Conservation (phyloP, 2,113 vertebrate genomes). For the Hystrix cristata region DNA sequence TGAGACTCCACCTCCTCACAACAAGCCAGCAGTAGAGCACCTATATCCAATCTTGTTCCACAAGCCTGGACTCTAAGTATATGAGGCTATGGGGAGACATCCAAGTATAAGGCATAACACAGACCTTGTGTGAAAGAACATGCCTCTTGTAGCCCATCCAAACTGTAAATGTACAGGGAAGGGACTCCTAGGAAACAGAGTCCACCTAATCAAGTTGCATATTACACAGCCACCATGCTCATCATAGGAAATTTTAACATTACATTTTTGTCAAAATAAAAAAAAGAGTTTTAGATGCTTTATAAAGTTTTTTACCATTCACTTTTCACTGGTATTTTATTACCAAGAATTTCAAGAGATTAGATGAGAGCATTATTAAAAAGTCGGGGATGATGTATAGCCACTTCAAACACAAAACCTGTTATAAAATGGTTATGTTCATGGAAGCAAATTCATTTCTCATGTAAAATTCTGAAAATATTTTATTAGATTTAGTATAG, state of each 20-base stretch:
- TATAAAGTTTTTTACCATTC: slow-evolving; percentile 7
- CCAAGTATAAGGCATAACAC: neutral
- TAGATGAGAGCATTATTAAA: neutral
- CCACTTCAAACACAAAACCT: slow-evolving; percentile 10
- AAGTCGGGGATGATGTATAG: neutral
- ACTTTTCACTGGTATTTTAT: neutral
- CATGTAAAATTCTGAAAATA: neutral
- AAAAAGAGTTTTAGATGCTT: neutral
- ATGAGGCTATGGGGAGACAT: neutral
- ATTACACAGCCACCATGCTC: neutral
- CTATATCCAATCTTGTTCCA: neutral
- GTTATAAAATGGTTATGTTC: neutral
- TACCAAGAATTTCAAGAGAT: slow-evolving; percentile 18
- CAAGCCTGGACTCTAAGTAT: neutral
- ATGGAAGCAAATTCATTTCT: slow-evolving; percentile 3
- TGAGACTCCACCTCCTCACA: no score
- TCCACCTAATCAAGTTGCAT: neutral
- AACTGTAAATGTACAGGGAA: neutral
- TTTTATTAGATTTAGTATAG: neutral
- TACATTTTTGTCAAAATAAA: slow-evolving; percentile 2
- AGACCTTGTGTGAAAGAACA: neutral
- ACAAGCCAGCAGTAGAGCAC: neutral
- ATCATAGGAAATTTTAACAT: neutral
- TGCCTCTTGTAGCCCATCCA: neutral
- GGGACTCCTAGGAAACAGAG: neutral